phyloP scores from a whole-genome alignment of 1,140 invertebrate genomes.

The Drosophila dunni region DNA sequence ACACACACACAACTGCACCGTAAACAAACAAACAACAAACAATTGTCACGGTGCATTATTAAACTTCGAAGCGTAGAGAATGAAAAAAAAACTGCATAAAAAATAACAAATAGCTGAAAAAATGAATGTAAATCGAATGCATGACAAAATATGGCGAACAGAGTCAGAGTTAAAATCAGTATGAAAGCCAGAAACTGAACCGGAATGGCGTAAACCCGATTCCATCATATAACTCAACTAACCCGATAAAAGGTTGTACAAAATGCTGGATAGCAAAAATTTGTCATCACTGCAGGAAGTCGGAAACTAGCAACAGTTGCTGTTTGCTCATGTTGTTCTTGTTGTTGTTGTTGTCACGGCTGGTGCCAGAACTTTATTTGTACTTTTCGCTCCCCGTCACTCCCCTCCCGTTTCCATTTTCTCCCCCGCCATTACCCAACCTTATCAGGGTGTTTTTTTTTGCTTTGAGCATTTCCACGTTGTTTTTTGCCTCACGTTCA shows the following conservation, averaged over 20 bases:
- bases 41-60: conserved; percentile 51
- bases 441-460: conserved; percentile 40
- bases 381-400: not conserved
- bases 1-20: conserved; percentile 20
- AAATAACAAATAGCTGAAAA: conserved; percentile 25
- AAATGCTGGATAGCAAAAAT: conserved; percentile 59
- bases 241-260: conserved; percentile 40
- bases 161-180: not conserved
- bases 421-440: not conserved
- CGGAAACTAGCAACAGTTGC: conserved; percentile 81
- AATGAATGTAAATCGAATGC: conserved; percentile 55
- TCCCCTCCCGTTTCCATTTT: not conserved
- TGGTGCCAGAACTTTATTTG: conserved; percentile 65
- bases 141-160: conserved; percentile 50
- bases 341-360: conserved; percentile 43
- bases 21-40: conserved; percentile 35
- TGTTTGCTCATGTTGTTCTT: conserved; percentile 43
- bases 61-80: conserved; percentile 29
- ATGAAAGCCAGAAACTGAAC: conserved; percentile 4
- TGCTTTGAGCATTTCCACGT: conserved; percentile 30
- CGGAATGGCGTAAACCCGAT: not conserved
- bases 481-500: conserved; percentile 7
- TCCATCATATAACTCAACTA: conserved; percentile 7
- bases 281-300: conserved; percentile 74
- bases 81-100: conserved; percentile 10